These are phyloP conservation scores for Catostomus latipinnis DNA, from an alignment of 2,797 vertebrate species.

Conservation along the genomic window DNA sequence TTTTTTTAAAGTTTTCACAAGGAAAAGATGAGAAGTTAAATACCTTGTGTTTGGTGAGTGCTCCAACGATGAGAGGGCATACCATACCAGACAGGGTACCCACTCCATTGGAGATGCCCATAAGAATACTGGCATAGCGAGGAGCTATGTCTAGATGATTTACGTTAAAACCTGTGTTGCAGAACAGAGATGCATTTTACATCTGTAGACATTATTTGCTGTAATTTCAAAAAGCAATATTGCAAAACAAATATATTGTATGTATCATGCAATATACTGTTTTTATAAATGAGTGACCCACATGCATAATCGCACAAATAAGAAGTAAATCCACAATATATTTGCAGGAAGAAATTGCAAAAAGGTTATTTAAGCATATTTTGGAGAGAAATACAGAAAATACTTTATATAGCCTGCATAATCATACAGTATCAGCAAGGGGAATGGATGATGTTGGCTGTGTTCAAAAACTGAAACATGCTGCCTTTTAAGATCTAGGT, in stretches of 20 bases:
- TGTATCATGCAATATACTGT: not conserved
- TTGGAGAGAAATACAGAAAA: not conserved
- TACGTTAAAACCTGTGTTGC: conserved; percentile 90
- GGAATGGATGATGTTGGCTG: not conserved
- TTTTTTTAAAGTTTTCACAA: not conserved
- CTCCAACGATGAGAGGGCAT: conserved; percentile 95
- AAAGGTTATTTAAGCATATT: not conserved
- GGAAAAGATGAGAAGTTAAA: not conserved
- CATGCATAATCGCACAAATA: conserved; percentile 6
- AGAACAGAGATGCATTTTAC: conserved; percentile 32
- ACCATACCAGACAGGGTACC: conserved; percentile 98
- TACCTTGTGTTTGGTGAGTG: conserved; percentile 91
- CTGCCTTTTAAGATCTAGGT: no score
- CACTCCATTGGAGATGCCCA: conserved; percentile 98
- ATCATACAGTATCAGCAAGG: not conserved
- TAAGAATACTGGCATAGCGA: conserved; percentile 97
- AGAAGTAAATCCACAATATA: not conserved
- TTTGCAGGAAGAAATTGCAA: not conserved
- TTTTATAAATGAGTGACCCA: not conserved
- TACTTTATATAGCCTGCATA: not conserved
- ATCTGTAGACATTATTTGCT: not conserved
- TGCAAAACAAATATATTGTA: not conserved
- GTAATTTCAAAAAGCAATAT: not conserved
- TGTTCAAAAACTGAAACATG: no score
- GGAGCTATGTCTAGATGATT: conserved; percentile 98